A percentile compares a stretch with the other conserved stretches of the same genome.
phyloP scores from a whole-genome alignment of 1,140 invertebrate genomes.

The Eueides isabella region DNA sequence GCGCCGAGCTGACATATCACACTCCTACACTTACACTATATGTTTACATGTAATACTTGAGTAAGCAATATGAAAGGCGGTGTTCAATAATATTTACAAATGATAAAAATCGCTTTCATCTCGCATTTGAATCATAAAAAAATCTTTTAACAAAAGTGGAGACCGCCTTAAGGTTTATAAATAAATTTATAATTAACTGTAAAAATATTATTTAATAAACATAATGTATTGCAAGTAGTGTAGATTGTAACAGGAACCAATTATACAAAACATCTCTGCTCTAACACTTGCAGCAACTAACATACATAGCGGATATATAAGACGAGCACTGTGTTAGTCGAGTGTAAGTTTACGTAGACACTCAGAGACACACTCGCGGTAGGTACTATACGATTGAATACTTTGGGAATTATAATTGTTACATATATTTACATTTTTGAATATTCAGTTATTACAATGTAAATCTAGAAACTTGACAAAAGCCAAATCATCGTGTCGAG shows the following conservation, averaged over 20 bases:
- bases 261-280: no score
- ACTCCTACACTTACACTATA: not conserved
- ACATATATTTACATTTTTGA: no score
- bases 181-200: not conserved
- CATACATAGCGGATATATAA: not conserved
- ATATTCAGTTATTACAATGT: no score
- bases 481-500: not conserved
- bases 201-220: not conserved
- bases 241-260: no score
- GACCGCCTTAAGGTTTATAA: not conserved
- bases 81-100: not conserved
- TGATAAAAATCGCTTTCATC: not conserved
- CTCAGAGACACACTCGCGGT: no score
- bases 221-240: no score
- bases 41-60: not conserved
- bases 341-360: no score
- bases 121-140: not conserved
- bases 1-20: not conserved
- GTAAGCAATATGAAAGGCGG: not conserved
- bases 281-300: conserved; percentile 1
- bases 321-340: no score
- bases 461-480: not conserved
- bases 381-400: no score
- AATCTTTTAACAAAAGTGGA: not conserved
- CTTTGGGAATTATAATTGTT: no score